Evolutionary conservation across 2,113 vertebrate genomes (phyloP).

Genomic region (Platycercus adscitus): DNA sequence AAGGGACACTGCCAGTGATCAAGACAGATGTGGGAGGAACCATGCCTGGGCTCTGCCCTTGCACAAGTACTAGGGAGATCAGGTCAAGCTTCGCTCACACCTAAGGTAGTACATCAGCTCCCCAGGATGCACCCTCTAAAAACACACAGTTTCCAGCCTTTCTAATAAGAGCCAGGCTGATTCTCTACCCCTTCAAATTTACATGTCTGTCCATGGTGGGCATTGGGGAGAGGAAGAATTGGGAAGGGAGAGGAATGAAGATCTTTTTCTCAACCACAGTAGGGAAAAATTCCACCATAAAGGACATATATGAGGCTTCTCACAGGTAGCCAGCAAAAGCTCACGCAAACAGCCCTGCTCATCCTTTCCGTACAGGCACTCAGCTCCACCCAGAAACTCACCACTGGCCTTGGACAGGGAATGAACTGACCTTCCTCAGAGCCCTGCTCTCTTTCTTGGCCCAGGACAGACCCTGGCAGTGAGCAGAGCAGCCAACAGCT

Average conservation of each 20-base stretch:
- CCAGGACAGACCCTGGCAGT: background rate
- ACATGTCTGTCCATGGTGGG: background rate
- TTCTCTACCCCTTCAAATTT: background rate
- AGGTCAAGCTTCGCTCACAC: background rate
- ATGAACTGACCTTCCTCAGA: accelerated
- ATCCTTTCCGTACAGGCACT: background rate
- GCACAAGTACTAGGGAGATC: accelerated
- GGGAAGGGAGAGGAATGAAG: background rate
- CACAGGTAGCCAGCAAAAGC: background rate
- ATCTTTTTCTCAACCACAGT: background rate
- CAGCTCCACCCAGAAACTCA: background rate
- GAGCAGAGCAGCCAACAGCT: background rate
- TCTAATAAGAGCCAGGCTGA: background rate
- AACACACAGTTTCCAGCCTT: background rate
- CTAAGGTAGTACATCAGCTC: background rate
- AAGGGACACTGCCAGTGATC: accelerated
- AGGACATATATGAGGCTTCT: background rate
- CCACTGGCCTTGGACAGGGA: background rate
- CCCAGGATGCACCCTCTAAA: background rate
- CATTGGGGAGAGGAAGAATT: background rate
- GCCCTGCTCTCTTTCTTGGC: background rate
- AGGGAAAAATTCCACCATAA: background rate
- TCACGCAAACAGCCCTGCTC: background rate
- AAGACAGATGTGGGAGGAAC: background rate
- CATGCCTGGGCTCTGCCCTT: background rate